Conservation (phyloP, 2,888 invertebrate species). For the Aphodius sticticus region DNA sequence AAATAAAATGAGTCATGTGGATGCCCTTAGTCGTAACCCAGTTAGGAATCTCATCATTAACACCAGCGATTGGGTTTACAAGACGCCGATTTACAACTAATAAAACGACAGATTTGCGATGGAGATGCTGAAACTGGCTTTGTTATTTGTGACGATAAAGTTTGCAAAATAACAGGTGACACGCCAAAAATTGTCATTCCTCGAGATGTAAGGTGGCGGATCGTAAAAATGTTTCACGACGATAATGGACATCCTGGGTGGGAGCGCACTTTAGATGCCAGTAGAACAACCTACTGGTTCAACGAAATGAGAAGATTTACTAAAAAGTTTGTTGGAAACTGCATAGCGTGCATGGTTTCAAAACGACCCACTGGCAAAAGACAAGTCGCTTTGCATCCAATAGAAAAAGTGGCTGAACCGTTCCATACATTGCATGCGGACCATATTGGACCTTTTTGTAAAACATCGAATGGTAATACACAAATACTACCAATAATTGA, state of each 20-base stretch:
- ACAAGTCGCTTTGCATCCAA: conserved; percentile 47
- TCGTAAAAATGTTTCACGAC: no score
- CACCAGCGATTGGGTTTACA: no score
- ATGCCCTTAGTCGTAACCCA: conserved; percentile 23
- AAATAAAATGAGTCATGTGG: conserved; percentile 37
- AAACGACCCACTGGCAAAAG: conserved; percentile 44
- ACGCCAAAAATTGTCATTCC: no score
- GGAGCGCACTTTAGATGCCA: conserved; percentile 48
- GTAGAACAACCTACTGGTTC: conserved; percentile 44
- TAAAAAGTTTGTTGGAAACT: conserved; percentile 46
- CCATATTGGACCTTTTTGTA: conserved; percentile 55
- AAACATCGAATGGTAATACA: conserved; percentile 43
- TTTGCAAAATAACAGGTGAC: no score
- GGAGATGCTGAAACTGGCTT: no score
- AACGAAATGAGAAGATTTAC: conserved; percentile 47
- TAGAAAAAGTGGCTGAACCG: conserved; percentile 51
- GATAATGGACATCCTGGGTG: conserved; percentile 46
- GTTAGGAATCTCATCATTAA: no score
- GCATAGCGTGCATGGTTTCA: conserved; percentile 46
- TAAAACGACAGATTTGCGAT: no score
- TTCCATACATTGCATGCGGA: conserved; percentile 57
- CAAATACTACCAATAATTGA: conserved; percentile 24
- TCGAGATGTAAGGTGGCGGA: no score
- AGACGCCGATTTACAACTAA: no score
- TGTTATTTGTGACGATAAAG: no score